phyloP scores from a whole-genome alignment of 2,888 invertebrate species.

The Melieria picta region DNA sequence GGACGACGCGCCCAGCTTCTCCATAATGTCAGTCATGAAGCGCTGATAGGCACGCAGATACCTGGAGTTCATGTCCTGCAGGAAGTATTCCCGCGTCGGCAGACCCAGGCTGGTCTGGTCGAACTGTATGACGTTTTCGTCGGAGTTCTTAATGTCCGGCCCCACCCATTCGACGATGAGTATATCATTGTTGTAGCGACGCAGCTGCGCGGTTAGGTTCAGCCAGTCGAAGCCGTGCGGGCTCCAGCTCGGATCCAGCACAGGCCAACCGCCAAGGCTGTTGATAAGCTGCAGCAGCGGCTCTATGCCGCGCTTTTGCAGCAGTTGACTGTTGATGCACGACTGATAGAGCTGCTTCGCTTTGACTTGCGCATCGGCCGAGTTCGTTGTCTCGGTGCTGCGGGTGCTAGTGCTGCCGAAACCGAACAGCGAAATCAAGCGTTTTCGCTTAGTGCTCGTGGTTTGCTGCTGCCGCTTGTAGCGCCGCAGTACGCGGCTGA shows the following conservation, averaged over 20 bases:
- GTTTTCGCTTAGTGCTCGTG: constrained; percentile 52
- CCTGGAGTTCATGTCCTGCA: constrained; percentile 73
- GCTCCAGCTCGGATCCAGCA: constrained; percentile 76
- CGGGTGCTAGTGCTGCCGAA: constrained; percentile 8
- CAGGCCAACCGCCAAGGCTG: constrained; percentile 90
- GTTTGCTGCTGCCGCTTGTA: constrained; percentile 56
- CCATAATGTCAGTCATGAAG: constrained; percentile 79
- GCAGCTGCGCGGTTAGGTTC: constrained; percentile 76
- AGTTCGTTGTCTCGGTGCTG: background rate
- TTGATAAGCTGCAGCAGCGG: constrained; percentile 77
- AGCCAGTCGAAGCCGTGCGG: constrained; percentile 76
- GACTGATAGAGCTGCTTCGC: constrained; percentile 86
- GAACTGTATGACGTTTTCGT: constrained; percentile 88
- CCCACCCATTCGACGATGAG: constrained; percentile 89
- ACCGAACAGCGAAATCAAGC: constrained; percentile 43
- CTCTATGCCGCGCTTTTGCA: constrained; percentile 76
- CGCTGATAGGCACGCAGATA: constrained; percentile 81
- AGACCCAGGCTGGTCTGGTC: constrained; percentile 87
- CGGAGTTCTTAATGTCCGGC: constrained; percentile 92
- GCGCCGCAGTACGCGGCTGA: constrained; percentile 53
- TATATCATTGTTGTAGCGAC: constrained; percentile 86
- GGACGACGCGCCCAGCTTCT: constrained; percentile 77
- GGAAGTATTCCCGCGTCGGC: constrained; percentile 81
- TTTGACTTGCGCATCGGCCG: constrained; percentile 76
- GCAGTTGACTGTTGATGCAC: constrained; percentile 83